Conservation (phyloP, 2,888 invertebrate genomes). For the Odontocolon sp. region DNA sequence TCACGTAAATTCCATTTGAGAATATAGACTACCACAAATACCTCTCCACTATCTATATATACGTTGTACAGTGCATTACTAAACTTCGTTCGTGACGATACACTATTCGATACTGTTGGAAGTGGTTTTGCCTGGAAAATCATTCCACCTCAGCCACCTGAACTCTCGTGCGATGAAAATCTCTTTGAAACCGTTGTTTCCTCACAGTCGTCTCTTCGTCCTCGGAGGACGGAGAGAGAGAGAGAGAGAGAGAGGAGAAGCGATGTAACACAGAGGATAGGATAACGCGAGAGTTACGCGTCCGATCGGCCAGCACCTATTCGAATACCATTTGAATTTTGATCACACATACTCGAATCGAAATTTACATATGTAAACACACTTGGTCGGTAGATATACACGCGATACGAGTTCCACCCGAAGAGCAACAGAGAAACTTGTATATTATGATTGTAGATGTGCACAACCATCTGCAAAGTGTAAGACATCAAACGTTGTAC, state of each 20-base stretch:
- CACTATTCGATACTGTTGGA: too few relatives aligned
- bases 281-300: conserved; percentile 36
- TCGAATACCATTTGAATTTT: conserved; percentile 78
- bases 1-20: too few relatives aligned
- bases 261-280: too few relatives aligned
- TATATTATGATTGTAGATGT: not conserved
- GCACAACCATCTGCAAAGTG: conserved; percentile 23
- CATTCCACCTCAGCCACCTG: too few relatives aligned
- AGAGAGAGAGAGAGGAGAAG: not conserved
- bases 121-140: too few relatives aligned
- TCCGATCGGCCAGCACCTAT: conserved; percentile 64
- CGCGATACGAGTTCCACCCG: not conserved
- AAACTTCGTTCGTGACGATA: too few relatives aligned
- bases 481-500: not conserved
- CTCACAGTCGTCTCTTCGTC: conserved; percentile 4
- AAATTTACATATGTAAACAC: conserved; percentile 71
- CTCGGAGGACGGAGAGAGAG: not conserved
- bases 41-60: too few relatives aligned
- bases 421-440: too few relatives aligned
- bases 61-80: too few relatives aligned
- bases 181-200: too few relatives aligned
- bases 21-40: too few relatives aligned
- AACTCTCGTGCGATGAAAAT: too few relatives aligned
- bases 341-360: conserved; percentile 63
- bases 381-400: conserved; percentile 39